Evolutionary conservation across 2,888 invertebrate species (phyloP).

Genomic region (Oligia fasciuncula): DNA sequence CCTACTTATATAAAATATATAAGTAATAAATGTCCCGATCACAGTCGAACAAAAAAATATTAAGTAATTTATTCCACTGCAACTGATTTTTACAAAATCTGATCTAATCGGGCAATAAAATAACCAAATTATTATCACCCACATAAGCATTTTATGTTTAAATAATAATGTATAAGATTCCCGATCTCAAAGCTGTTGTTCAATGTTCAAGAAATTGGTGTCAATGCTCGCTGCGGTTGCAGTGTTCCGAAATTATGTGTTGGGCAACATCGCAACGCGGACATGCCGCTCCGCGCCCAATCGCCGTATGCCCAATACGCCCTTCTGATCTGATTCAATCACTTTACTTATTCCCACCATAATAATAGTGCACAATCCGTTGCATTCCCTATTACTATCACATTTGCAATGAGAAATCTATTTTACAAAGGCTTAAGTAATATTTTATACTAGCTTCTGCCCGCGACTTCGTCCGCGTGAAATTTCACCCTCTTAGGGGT

Average conservation of each 20-base stretch:
- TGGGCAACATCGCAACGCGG: constrained; percentile 81
- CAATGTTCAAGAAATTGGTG: constrained; percentile 86
- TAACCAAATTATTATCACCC: constrained; percentile 58
- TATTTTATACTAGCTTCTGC: no score
- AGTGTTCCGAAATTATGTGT: constrained; percentile 88
- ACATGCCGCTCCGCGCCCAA: constrained; percentile 71
- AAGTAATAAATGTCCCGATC: constrained; percentile 8
- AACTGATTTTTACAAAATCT: constrained; percentile 12
- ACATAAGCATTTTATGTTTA: constrained; percentile 53
- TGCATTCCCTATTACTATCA: constrained; percentile 17
- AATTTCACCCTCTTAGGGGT: no score
- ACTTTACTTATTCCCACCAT: constrained; percentile 70
- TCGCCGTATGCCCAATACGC: constrained; percentile 74
- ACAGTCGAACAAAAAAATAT: neutral
- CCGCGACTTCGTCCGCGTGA: no score
- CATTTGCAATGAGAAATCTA: constrained; percentile 18
- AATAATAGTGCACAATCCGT: constrained; percentile 51
- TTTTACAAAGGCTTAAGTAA: constrained; percentile 4
- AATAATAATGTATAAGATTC: constrained; percentile 69
- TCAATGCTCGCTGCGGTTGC: constrained; percentile 90
- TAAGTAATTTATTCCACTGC: constrained; percentile 15
- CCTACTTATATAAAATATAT: constrained; percentile 1
- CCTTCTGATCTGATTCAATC: constrained; percentile 83
- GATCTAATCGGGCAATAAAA: constrained; percentile 29
- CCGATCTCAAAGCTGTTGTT: constrained; percentile 78